Percentiles rank a stretch among this genome's conserved stretches.
Conservation (phyloP, 1,140 invertebrate genomes). For the Acromyrmex charruanus region DNA sequence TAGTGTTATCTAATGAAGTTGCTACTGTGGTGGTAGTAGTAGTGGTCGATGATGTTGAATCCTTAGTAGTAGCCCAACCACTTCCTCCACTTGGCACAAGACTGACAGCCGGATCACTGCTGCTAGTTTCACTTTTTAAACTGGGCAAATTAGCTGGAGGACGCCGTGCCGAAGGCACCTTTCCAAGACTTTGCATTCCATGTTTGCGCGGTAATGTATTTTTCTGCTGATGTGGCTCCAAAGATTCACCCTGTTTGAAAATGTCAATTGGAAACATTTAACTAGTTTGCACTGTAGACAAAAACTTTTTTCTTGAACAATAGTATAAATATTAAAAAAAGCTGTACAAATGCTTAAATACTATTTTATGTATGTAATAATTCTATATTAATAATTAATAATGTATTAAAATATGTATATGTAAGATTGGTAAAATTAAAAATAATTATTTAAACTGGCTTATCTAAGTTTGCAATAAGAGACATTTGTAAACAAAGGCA, state of each 20-base stretch:
- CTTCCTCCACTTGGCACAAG: constrained; percentile 91
- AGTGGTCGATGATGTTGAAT: constrained; percentile 81
- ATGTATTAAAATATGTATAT: not conserved
- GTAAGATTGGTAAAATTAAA: not conserved
- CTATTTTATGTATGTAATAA: not conserved
- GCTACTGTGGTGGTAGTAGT: constrained; percentile 84
- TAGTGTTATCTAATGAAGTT: constrained; percentile 81
- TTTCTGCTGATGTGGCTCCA: constrained; percentile 94
- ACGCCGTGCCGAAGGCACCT: constrained; percentile 97
- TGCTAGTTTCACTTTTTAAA: constrained; percentile 97
- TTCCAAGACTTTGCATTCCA: constrained; percentile 99
- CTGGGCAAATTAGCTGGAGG: constrained; percentile 98
- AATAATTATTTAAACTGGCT: not conserved
- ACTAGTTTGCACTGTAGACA: not conserved
- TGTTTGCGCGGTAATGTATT: constrained; percentile 96
- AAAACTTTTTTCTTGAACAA: not conserved
- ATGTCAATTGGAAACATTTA: not conserved
- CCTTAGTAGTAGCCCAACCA: constrained; percentile 90
- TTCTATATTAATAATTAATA: not conserved
- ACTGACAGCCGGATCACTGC: constrained; percentile 91
- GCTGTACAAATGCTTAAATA: not conserved
- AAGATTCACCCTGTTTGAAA: constrained; percentile 92
- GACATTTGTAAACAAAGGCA: not conserved
- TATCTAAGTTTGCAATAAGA: not conserved
- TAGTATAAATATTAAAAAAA: not conserved